A percentile compares a stretch with the other conserved stretches of the same genome.
These are phyloP conservation scores for Timandra comae DNA, from an alignment of 2,888 invertebrate genomes.

Conservation along the genomic window DNA sequence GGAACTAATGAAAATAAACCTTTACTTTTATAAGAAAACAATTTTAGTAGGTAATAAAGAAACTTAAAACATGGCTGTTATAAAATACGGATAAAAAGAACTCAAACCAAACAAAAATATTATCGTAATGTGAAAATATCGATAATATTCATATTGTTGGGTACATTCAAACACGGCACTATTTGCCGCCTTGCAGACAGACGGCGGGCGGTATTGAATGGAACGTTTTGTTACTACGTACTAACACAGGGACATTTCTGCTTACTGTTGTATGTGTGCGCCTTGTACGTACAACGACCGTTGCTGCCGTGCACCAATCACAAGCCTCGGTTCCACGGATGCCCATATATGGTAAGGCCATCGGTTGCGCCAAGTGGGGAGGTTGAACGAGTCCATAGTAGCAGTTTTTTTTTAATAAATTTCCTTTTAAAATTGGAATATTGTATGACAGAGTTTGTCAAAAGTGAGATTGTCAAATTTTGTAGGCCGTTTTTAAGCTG, in stretches of 20 bases:
- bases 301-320: conserved; percentile 79
- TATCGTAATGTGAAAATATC: too few relatives aligned
- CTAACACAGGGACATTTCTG: conserved; percentile 34
- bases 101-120: too few relatives aligned
- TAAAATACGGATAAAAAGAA: too few relatives aligned
- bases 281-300: conserved; percentile 62
- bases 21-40: too few relatives aligned
- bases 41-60: too few relatives aligned
- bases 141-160: too few relatives aligned
- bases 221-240: conserved; percentile 46
- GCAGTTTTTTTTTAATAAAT: conserved; percentile 34
- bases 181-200: conserved; percentile 19
- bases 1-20: too few relatives aligned
- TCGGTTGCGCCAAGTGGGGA: conserved; percentile 70
- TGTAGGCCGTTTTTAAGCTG: conserved; percentile 40
- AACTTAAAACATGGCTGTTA: too few relatives aligned
- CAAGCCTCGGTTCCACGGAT: conserved; percentile 80
- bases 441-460: conserved; percentile 13
- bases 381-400: conserved; percentile 61
- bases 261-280: conserved; percentile 36
- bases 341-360: conserved; percentile 89
- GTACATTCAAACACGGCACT: conserved; percentile 29
- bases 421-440: conserved; percentile 18
- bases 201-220: conserved; percentile 42
- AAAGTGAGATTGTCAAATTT: conserved; percentile 34